A percentile compares a stretch with the other conserved stretches of the same genome.
These are phyloP conservation scores for Podabrus alpinus DNA, from an alignment of 2,888 invertebrate species.

Conservation along the genomic window DNA sequence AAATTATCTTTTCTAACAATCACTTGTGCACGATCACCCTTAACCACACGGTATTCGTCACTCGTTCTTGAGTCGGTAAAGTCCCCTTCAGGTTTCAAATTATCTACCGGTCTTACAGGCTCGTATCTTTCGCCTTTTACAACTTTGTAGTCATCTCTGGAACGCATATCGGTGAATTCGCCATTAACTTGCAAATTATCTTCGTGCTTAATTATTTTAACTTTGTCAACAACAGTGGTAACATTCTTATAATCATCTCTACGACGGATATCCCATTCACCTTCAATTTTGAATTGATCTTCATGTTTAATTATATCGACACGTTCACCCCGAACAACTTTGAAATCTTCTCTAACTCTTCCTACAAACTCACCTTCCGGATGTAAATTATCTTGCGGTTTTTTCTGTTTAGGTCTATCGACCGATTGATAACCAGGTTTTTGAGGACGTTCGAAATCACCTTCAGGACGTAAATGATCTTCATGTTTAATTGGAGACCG, in stretches of 20 bases:
- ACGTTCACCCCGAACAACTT: conserved; percentile 65
- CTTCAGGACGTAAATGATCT: conserved; percentile 62
- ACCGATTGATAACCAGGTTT: conserved; percentile 53
- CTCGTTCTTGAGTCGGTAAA: conserved; percentile 57
- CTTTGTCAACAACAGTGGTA: conserved; percentile 56
- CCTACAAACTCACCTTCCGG: conserved; percentile 59
- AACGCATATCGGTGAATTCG: conserved; percentile 57
- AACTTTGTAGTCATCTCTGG: conserved; percentile 60
- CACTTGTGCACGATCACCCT: conserved; percentile 65
- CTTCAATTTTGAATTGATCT: conserved; percentile 60
- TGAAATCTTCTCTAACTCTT: conserved; percentile 51
- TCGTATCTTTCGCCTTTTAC: conserved; percentile 67
- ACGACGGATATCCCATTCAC: conserved; percentile 55
- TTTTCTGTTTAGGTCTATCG: conserved; percentile 59
- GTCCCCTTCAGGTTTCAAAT: conserved; percentile 70
- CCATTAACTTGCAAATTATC: conserved; percentile 64
- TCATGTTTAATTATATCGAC: conserved; percentile 58
- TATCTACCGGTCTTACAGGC: conserved; percentile 58
- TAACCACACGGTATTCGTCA: conserved; percentile 60
- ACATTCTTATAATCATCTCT: conserved; percentile 57
- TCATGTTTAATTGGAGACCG: conserved; percentile 53
- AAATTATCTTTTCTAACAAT: conserved; percentile 70
- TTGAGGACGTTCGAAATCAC: conserved; percentile 59
- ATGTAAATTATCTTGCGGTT: conserved; percentile 60
- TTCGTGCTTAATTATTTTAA: conserved; percentile 60